Evolutionary conservation across 2,888 invertebrate genomes (phyloP), one percentile per base, ranked within the genome.

Genomic region (Hydrotaea cyrtoneurina): DNA sequence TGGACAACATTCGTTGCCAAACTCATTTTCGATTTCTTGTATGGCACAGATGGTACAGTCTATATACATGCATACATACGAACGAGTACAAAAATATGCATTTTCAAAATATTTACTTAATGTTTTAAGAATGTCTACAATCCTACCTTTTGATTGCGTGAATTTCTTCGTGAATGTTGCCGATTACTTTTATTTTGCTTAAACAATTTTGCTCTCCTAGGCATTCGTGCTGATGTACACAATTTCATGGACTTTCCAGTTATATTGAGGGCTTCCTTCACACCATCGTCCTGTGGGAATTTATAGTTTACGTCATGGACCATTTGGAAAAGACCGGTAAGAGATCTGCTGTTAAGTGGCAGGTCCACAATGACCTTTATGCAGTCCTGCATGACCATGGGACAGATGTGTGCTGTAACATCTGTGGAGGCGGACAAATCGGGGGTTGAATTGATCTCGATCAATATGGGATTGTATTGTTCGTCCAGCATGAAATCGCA

Each of bases 371-470:
- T 91, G 95, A 98, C 98, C 95, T 97, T 98, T 75, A 98, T 94
- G 23, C 97, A 94, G 92, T 98, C 98, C 88, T 96, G 95, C 19
- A 98, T 92, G 4, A 96, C 97, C 87, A 94, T 94, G 2, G 96
- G 95, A 90, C 98, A 98, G 90, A 98, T 95, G 86, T 95, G 94
- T 0, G 96, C 95, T 0, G 98, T 98, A 13, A 98, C 95, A 79
- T 94, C 94, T 0, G 98, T 98, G 31, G 97, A 97, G 23, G 95
- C 94, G 83, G 94, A 93, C 92, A 98, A 94, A 92, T 97, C 96
- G 0, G 98, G 98, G 89, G 96, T 96, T 1, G 97, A 96, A 93
- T 98, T 98, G 86, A 98, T 97, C 93, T 98, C 98, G 88, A 98
- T 96, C 83, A 98, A 93, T 96, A 97, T 98, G 0, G 98, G 97